Evolutionary conservation across 2,888 invertebrate species (phyloP).

Genomic region (Scaptomyza reducta): DNA sequence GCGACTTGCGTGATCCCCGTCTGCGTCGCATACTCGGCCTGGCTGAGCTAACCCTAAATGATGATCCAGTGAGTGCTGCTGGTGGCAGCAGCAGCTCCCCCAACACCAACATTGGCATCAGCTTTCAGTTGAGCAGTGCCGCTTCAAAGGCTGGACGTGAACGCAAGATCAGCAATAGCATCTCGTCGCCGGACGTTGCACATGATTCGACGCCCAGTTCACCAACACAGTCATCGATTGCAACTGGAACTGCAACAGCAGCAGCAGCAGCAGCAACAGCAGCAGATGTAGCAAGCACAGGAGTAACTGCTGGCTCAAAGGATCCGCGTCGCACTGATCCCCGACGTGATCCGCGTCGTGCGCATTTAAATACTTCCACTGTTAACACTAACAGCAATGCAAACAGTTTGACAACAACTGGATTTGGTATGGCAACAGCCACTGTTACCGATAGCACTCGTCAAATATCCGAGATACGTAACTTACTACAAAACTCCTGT

Average conservation of each 20-base stretch:
- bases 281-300: not conserved
- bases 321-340: slow-evolving; percentile 59
- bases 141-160: slow-evolving; percentile 43
- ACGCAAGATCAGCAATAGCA: slow-evolving; percentile 58
- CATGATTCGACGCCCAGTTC: slow-evolving; percentile 55
- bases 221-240: slow-evolving; percentile 28
- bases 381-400: too few relatives aligned
- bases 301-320: not conserved
- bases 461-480: slow-evolving; percentile 86
- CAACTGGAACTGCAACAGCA: not conserved
- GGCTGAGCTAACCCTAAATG: slow-evolving; percentile 83
- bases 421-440: slow-evolving; percentile 38
- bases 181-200: slow-evolving; percentile 72
- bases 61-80: slow-evolving; percentile 3
- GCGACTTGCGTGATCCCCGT: slow-evolving; percentile 91
- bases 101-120: too few relatives aligned
- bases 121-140: not conserved
- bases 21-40: slow-evolving; percentile 88
- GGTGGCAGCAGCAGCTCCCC: not conserved
- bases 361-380: slow-evolving; percentile 29
- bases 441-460: slow-evolving; percentile 70
- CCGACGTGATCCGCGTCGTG: slow-evolving; percentile 65
- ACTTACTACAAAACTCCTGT: slow-evolving; percentile 87
- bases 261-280: not conserved
- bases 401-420: not conserved